A percentile compares a stretch with the other conserved stretches of the same genome.
Conservation (phyloP, 2,888 invertebrate species). For the Nymphalis c-album region DNA sequence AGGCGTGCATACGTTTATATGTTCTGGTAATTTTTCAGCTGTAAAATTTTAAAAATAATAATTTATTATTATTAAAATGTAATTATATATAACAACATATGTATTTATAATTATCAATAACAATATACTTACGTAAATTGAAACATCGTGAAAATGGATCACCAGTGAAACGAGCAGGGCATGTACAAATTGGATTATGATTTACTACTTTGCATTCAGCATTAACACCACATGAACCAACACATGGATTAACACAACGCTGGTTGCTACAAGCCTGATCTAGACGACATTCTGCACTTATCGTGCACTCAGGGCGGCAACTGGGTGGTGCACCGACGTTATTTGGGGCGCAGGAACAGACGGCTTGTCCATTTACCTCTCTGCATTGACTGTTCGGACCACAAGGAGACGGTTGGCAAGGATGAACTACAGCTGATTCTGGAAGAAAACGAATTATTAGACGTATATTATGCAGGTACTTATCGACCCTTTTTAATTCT, state of each 20-base stretch:
- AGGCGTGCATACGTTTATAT: slow-evolving; percentile 86
- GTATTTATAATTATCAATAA: slow-evolving; percentile 55
- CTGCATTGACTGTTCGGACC: slow-evolving; percentile 84
- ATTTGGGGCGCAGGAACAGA: slow-evolving; percentile 85
- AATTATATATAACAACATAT: slow-evolving; percentile 2
- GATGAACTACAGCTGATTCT: slow-evolving; percentile 78
- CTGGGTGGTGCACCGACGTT: slow-evolving; percentile 84
- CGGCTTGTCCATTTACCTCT: slow-evolving; percentile 83
- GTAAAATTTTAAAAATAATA: slow-evolving; percentile 40
- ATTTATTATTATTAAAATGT: no score
- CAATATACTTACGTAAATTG: slow-evolving; percentile 71
- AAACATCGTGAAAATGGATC: slow-evolving; percentile 85
- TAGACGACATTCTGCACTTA: slow-evolving; percentile 87
- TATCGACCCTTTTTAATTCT: background rate
- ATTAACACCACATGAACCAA: slow-evolving; percentile 86
- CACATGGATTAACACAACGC: slow-evolving; percentile 87
- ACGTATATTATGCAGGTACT: background rate
- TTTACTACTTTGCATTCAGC: slow-evolving; percentile 89
- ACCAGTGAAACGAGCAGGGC: slow-evolving; percentile 83
- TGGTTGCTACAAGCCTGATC: slow-evolving; percentile 86
- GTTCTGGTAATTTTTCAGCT: slow-evolving; percentile 77
- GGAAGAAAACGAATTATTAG: slow-evolving; percentile 49
- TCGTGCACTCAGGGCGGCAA: slow-evolving; percentile 87
- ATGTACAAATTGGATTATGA: slow-evolving; percentile 88
- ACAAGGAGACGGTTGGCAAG: slow-evolving; percentile 85